phyloP scores from a whole-genome alignment of 2,113 vertebrate species.

The Silurus asotus region DNA sequence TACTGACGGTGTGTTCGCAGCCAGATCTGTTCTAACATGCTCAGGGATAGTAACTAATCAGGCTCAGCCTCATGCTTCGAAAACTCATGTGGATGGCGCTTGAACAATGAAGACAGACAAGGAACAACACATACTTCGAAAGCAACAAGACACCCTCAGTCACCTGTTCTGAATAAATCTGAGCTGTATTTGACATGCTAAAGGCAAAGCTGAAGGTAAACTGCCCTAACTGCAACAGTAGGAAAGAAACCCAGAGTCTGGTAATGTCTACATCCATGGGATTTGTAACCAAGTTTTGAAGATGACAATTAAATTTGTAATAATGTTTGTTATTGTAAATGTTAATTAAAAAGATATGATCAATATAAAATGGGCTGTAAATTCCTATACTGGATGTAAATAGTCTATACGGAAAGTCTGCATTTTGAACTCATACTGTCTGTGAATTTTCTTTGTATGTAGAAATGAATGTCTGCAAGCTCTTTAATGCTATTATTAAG shows the following conservation, averaged over 20 bases:
- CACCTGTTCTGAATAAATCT: background rate
- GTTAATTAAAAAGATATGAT: background rate
- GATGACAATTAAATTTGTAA: background rate
- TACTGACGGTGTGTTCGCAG: background rate
- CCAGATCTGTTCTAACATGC: background rate
- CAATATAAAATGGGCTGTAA: background rate
- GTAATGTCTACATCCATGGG: background rate
- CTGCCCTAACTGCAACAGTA: background rate
- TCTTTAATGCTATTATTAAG: background rate
- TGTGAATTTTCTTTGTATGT: background rate
- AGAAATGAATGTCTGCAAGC: background rate
- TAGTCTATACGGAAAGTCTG: background rate
- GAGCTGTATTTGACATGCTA: background rate
- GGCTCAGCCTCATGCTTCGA: background rate
- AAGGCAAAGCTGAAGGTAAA: background rate
- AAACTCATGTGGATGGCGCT: background rate
- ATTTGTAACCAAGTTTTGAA: too few species aligned
- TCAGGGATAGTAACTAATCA: background rate
- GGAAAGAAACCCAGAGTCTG: background rate
- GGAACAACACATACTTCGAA: background rate
- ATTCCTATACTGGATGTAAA: background rate
- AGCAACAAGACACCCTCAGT: background rate
- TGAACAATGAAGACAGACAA: background rate
- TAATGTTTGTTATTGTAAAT: background rate
- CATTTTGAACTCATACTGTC: background rate